phyloP scores from a whole-genome alignment of 2,797 vertebrate genomes.

The Coregonus ussuriensis region DNA sequence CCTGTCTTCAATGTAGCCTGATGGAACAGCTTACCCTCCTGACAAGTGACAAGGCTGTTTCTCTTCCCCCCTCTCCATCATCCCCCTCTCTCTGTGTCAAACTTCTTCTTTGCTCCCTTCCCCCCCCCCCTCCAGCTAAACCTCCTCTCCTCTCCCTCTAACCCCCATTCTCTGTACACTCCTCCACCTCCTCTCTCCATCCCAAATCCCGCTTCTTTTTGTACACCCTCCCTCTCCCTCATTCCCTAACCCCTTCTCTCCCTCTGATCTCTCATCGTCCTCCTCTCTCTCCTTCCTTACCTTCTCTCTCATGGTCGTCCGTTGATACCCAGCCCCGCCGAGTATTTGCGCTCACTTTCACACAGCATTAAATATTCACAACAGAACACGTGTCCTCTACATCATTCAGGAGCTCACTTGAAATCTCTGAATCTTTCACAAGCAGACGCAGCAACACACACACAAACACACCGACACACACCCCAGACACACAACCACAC shows the following conservation, averaged over 20 bases:
- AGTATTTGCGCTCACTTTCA: constrained; percentile 73
- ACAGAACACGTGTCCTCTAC: constrained; percentile 65
- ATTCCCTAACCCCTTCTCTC: neutral
- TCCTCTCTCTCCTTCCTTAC: neutral
- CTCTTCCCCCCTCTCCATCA: neutral
- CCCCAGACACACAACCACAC: neutral
- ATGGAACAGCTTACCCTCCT: neutral
- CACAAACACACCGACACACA: constrained; percentile 4
- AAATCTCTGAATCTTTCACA: constrained; percentile 70
- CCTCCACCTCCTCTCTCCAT: neutral
- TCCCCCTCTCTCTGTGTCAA: constrained; percentile 1
- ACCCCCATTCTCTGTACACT: neutral
- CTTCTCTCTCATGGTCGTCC: neutral
- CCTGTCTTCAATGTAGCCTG: neutral
- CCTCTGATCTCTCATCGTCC: constrained; percentile 1
- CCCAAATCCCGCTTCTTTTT: neutral
- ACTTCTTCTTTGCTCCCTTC: neutral
- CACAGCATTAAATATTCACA: constrained; percentile 73
- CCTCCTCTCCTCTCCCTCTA: neutral
- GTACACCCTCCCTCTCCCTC: neutral
- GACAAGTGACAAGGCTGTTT: neutral
- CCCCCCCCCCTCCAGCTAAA: neutral
- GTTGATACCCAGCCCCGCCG: constrained; percentile 24
- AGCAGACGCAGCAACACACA: constrained; percentile 7
- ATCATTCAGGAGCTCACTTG: constrained; percentile 73